phyloP scores from a whole-genome alignment of 2,888 invertebrate genomes.

The Zhuqinia jingwanae region DNA sequence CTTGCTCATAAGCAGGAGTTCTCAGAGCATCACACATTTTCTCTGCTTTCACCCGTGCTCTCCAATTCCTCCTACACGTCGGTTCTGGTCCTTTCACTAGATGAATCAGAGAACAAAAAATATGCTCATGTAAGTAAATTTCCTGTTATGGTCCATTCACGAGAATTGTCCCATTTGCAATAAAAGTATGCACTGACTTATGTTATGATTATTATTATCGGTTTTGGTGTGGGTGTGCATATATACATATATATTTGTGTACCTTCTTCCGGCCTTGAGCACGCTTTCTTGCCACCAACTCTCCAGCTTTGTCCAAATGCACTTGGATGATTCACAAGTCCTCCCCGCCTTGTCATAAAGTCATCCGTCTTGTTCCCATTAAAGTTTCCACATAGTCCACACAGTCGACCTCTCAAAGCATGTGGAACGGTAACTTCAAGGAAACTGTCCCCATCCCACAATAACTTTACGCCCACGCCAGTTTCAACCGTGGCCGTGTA shows the following conservation, averaged over 20 bases:
- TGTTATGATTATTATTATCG: slow-evolving; percentile 2
- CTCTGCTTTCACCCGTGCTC: slow-evolving; percentile 80
- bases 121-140: slow-evolving; percentile 34
- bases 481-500: slow-evolving; percentile 81
- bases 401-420: slow-evolving; percentile 93
- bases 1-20: slow-evolving; percentile 80
- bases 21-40: slow-evolving; percentile 82
- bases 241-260: slow-evolving; percentile 36
- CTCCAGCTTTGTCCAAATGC: slow-evolving; percentile 95
- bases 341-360: slow-evolving; percentile 85
- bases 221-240: no score
- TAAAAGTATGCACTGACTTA: slow-evolving; percentile 17
- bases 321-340: slow-evolving; percentile 85
- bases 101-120: slow-evolving; percentile 75
- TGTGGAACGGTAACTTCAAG: slow-evolving; percentile 90
- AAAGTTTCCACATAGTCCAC: slow-evolving; percentile 97
- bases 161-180: slow-evolving; percentile 29
- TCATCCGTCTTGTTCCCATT: slow-evolving; percentile 88
- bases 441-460: slow-evolving; percentile 97
- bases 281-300: slow-evolving; percentile 89
- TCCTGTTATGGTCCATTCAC: slow-evolving; percentile 3
- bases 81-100: slow-evolving; percentile 81
- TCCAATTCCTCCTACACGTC: slow-evolving; percentile 77
- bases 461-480: slow-evolving; percentile 86
- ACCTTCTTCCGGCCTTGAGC: slow-evolving; percentile 83